Evolutionary conservation across 2,113 vertebrate species (phyloP).

Genomic region (Spea multiplicata): DNA sequence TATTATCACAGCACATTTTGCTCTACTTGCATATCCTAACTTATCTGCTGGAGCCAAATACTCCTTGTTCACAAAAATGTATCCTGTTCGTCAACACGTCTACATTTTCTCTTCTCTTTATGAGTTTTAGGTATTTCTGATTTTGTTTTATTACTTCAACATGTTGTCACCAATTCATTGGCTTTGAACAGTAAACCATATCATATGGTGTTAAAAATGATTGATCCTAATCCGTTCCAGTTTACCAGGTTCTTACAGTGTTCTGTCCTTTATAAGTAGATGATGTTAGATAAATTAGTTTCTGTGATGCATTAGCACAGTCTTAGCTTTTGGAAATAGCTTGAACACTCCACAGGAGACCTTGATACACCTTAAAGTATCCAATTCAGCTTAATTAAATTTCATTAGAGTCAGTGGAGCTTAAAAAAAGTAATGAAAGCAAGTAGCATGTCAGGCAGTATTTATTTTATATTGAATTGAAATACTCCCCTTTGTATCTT

Average conservation of each 20-base stretch:
- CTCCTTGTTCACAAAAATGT: too few species aligned
- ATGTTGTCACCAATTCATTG: conserved; percentile 33
- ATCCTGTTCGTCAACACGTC: too few species aligned
- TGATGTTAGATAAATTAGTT: conserved; percentile 47
- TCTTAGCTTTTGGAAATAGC: conserved; percentile 45
- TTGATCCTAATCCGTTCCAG: conserved; percentile 37
- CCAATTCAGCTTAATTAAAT: conserved; percentile 67
- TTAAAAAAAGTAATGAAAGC: conserved; percentile 66
- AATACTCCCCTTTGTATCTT: conserved; percentile 65
- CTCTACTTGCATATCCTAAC: too few species aligned
- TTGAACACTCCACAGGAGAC: conserved; percentile 47
- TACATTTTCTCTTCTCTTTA: too few species aligned
- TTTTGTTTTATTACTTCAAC: background rate
- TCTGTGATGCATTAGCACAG: conserved; percentile 46
- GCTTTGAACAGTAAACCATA: conserved; percentile 33
- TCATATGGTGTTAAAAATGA: conserved; percentile 33
- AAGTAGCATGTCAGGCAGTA: conserved; percentile 57
- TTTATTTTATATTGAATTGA: conserved; percentile 67
- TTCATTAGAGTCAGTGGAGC: conserved; percentile 61
- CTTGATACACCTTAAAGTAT: conserved; percentile 59
- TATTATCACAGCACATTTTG: too few species aligned
- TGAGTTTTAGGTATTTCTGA: too few species aligned
- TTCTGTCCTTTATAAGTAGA: conserved; percentile 19
- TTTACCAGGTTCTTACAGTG: conserved; percentile 43
- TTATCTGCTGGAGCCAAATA: too few species aligned